Evolutionary conservation across 2,797 vertebrate genomes (phyloP).

Genomic region (Argya squamiceps): DNA sequence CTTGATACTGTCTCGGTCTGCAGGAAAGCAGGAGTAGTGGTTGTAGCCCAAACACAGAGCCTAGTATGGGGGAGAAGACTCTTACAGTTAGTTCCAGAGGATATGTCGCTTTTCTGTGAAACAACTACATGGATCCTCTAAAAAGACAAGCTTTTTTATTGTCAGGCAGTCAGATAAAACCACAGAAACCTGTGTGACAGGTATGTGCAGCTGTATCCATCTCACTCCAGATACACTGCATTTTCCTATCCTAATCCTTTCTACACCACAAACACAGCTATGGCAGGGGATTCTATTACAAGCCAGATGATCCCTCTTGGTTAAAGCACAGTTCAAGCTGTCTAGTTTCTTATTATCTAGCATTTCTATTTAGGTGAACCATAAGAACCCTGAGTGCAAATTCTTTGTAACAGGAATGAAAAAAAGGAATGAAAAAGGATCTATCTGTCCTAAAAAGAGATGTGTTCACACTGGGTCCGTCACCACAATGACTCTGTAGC

Average conservation of each 20-base stretch:
- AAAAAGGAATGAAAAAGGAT: not conserved
- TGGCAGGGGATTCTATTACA: not conserved
- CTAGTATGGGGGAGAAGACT: not conserved
- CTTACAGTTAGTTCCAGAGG: not conserved
- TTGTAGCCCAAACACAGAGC: constrained; percentile 28
- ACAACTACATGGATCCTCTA: not conserved
- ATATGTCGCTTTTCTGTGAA: constrained; percentile 45
- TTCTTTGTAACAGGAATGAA: not conserved
- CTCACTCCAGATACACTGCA: not conserved
- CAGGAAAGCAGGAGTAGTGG: not conserved
- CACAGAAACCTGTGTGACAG: constrained; percentile 19
- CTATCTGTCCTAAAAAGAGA: not conserved
- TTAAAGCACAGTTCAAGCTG: not conserved
- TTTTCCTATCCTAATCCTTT: not conserved
- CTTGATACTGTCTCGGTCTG: constrained; percentile 55
- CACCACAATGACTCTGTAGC: not conserved
- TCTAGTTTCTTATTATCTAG: not conserved
- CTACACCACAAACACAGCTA: not conserved
- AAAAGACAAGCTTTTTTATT: constrained; percentile 55
- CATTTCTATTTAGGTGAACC: not conserved
- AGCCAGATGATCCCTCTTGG: not conserved
- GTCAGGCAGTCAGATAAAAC: constrained; percentile 6
- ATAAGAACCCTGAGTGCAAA: not conserved
- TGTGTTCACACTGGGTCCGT: not conserved
- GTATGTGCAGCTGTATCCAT: constrained; percentile 30